A percentile compares a stretch with the other conserved stretches of the same genome.
Conservation (phyloP, 2,797 vertebrate species). For the Oceanodroma leucorhoa region DNA sequence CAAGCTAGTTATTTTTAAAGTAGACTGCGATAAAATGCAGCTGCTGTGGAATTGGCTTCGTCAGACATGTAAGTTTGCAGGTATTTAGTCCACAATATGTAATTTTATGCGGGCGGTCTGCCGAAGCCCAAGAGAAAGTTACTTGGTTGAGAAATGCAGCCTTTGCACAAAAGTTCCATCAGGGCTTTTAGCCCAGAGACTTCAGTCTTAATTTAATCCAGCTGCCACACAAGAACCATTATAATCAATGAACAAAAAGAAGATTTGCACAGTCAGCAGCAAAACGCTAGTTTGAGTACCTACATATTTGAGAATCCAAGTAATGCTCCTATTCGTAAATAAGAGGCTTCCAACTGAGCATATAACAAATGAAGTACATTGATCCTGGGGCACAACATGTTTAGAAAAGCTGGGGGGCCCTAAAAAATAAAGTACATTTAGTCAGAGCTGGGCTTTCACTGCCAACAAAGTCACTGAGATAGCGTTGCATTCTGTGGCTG, state of each 20-base stretch:
- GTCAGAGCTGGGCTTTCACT: neutral
- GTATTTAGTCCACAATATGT: neutral
- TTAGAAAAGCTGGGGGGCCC: neutral
- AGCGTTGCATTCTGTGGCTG: neutral
- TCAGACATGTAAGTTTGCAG: neutral
- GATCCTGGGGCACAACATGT: neutral
- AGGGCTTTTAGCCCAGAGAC: conserved; percentile 56
- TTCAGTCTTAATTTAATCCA: conserved; percentile 66
- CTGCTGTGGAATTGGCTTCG: neutral
- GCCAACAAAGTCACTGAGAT: neutral
- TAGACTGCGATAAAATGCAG: neutral
- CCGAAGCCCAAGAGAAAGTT: neutral
- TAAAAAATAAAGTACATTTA: neutral
- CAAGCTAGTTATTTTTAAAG: conserved; percentile 32
- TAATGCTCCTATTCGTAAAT: conserved; percentile 41
- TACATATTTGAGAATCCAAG: conserved; percentile 10
- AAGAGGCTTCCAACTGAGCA: conserved; percentile 35
- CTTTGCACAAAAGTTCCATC: conserved; percentile 58
- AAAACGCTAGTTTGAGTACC: neutral
- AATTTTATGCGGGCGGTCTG: neutral
- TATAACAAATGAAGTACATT: neutral
- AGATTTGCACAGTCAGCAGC: conserved; percentile 60
- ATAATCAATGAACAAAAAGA: conserved; percentile 60
- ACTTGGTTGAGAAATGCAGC: conserved; percentile 18
- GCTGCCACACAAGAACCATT: conserved; percentile 53